Conservation (phyloP, 2,888 invertebrate genomes). For the Schizaphis graminum region DNA sequence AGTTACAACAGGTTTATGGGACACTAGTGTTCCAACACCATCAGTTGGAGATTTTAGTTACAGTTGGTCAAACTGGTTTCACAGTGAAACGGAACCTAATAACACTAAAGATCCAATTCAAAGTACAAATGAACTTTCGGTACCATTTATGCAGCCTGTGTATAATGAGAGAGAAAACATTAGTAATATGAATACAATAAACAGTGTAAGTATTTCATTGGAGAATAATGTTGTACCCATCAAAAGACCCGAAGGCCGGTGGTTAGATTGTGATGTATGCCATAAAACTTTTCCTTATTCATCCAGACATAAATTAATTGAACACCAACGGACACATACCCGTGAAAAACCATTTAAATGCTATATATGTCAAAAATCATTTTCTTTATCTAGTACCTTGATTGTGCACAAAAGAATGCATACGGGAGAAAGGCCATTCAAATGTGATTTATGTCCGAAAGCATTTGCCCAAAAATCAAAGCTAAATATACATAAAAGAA, state of each 20-base stretch:
- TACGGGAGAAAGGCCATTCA: slow-evolving; percentile 46
- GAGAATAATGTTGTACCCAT: background rate
- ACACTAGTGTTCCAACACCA: background rate
- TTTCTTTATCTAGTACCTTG: slow-evolving; percentile 43
- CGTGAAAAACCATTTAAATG: slow-evolving; percentile 56
- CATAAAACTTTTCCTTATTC: slow-evolving; percentile 49
- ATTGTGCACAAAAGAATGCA: slow-evolving; percentile 46
- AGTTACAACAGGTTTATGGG: slow-evolving; percentile 16
- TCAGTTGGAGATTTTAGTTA: slow-evolving; percentile 43
- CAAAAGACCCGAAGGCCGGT: slow-evolving; percentile 39
- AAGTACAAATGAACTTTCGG: background rate
- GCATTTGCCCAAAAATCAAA: slow-evolving; percentile 56
- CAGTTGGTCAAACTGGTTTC: slow-evolving; percentile 57
- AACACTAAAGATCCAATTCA: slow-evolving; percentile 27
- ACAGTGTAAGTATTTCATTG: background rate
- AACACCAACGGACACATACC: slow-evolving; percentile 39
- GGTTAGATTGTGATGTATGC: slow-evolving; percentile 56
- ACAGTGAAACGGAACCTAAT: slow-evolving; percentile 28
- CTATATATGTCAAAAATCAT: slow-evolving; percentile 32
- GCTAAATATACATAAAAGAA: slow-evolving; percentile 32
- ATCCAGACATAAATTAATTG: slow-evolving; percentile 47
- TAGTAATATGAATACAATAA: background rate
- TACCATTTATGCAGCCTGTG: background rate
- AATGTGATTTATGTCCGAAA: slow-evolving; percentile 34
- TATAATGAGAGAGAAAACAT: background rate